These are phyloP conservation scores for Varecia variegata DNA, from an alignment of 2,797 vertebrate species.

Conservation along the genomic window DNA sequence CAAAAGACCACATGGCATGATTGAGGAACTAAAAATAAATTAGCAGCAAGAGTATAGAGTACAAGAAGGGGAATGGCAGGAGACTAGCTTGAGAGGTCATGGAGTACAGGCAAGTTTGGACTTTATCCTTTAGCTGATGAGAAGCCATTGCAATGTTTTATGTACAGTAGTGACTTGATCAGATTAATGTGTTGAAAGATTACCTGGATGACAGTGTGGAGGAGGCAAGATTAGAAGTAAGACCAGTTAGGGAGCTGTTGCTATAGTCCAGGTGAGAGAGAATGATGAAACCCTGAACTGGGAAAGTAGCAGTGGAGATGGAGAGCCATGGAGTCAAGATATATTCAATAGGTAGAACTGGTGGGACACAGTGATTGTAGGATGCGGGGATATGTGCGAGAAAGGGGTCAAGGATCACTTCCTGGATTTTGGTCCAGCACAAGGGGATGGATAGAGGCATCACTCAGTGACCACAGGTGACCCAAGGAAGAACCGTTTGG, in stretches of 20 bases:
- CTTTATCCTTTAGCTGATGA: conserved; percentile 32
- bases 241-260: neutral
- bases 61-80: neutral
- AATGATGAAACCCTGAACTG: neutral
- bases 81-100: conserved; percentile 29
- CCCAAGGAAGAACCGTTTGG: neutral
- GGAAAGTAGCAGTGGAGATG: neutral
- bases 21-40: neutral
- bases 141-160: conserved; percentile 17
- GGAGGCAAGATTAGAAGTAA: neutral
- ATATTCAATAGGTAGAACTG: neutral
- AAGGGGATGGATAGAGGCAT: neutral
- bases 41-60: neutral
- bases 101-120: conserved; percentile 31
- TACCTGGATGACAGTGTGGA: neutral
- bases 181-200: conserved; percentile 37
- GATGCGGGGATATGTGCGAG: neutral
- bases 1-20: neutral
- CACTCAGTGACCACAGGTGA: neutral
- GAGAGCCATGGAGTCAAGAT: neutral
- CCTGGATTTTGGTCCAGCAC: neutral
- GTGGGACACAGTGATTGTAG: neutral
- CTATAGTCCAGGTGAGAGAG: neutral
- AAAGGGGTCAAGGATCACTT: neutral
- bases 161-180: conserved; percentile 26